Conservation (phyloP, 2,888 invertebrate species). For the Brachynemurus nebulosus region DNA sequence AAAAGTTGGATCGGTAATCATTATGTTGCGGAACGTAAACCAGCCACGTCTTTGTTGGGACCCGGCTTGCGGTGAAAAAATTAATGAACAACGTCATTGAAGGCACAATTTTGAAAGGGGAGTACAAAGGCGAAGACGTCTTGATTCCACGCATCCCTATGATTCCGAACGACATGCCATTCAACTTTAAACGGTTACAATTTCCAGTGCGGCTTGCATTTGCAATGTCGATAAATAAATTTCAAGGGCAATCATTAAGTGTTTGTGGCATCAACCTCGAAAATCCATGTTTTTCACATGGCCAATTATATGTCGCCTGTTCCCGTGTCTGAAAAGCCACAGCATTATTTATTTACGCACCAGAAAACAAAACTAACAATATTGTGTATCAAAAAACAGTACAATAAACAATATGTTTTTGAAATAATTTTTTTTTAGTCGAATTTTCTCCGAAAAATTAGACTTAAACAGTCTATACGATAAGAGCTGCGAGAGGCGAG, state of each 20-base stretch:
- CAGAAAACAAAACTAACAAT: no score
- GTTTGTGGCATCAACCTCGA: conserved; percentile 19
- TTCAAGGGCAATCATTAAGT: conserved; percentile 20
- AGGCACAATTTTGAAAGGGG: conserved; percentile 21
- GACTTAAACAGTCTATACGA: no score
- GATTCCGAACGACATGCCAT: conserved; percentile 15
- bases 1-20: conserved; percentile 20
- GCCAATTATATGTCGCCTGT: conserved; percentile 22
- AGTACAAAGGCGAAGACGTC: conserved; percentile 21
- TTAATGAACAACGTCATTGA: conserved; percentile 20
- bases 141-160: conserved; percentile 20
- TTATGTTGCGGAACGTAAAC: conserved; percentile 20
- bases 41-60: conserved; percentile 21
- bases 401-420: no score
- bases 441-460: no score
- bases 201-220: conserved; percentile 21
- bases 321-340: conserved; percentile 10
- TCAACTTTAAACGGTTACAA: conserved; percentile 19
- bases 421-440: no score
- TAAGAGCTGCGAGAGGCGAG: no score
- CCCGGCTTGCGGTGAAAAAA: conserved; percentile 18
- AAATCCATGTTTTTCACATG: conserved; percentile 19
- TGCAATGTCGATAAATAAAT: conserved; percentile 23
- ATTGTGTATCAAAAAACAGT: background rate
- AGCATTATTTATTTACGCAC: background rate